Base-by-base conservation (phyloP, 2,113 vertebrate species). In the Indri indri region DNA sequence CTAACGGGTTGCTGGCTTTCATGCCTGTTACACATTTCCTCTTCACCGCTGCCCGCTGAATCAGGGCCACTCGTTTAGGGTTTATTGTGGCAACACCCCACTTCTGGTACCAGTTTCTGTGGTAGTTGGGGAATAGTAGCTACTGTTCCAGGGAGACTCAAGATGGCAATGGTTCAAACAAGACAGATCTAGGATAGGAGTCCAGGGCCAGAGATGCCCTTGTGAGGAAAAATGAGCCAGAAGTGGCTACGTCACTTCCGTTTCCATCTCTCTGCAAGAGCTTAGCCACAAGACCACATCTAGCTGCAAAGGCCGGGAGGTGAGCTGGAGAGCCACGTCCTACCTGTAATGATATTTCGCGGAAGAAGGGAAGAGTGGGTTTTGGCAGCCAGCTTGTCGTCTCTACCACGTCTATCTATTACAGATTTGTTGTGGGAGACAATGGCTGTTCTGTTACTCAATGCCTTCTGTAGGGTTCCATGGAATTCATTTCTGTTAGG, bases 91-190 rank as follows among this genome's bases (percentile, higher is more conserved):
- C 23, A 65, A 6, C 47, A 68, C 45, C 84, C 11, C 10, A 11
- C 73, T 65, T 37, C 66, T 89, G 91, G 68, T 32, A 40, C 57
- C 17, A 57, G 79, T 70, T 84, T 92, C 30, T 85, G 32, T 3
- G 10, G 54, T 34, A 47, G 16, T 66, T 79, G 63, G 42, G 47
- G 14, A 14, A 54, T 13, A 63, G 83, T 54, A 76, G 37, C 22
- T 84, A 6, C 66, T 42, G 27, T 45, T 81, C 25, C 13, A 45
- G 23, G 17, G 73, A 94, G 20, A 89, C 50, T 22, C 1, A 14
- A 42, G 76, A 65, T 68, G 34, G n/a, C 34, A 86, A 5, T 42
- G 30, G 45, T 88, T 83, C 57, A 23, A 57, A 42, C 17, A 42
- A 93, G 94, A 81, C 1, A 54, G 59, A 42, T n/a, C 4, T 34